Percentiles rank a stretch among this genome's conserved stretches.
Evolutionary conservation across 2,888 invertebrate species (phyloP).

Genomic region (Aspidapion aeneum): DNA sequence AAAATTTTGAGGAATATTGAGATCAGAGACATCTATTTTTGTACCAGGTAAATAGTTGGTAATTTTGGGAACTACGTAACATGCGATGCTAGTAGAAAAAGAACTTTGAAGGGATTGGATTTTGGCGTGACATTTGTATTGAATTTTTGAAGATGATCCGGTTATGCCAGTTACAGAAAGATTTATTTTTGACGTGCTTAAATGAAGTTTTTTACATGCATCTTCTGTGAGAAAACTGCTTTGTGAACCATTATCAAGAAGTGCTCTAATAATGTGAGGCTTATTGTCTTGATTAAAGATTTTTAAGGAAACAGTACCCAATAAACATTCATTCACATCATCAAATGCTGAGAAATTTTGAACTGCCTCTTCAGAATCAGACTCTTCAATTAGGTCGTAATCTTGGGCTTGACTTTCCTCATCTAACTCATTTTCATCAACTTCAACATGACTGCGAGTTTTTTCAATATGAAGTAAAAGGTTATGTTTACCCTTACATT

Average conservation of each 20-base stretch:
- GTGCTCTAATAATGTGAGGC: conserved; percentile 10
- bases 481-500: conserved; percentile 12
- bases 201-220: conserved; percentile 6
- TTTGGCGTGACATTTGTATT: conserved; percentile 7
- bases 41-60: background rate
- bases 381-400: too few species aligned
- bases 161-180: conserved; percentile 10
- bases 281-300: conserved; percentile 13
- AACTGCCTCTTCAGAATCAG: too few species aligned
- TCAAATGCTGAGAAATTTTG: too few species aligned
- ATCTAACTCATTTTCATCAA: too few species aligned
- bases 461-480: conserved; percentile 13
- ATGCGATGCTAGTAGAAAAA: conserved; percentile 5
- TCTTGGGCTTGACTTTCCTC: too few species aligned
- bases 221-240: conserved; percentile 11
- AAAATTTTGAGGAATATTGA: conserved; percentile 12
- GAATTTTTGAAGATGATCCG: conserved; percentile 6
- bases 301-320: conserved; percentile 10
- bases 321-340: too few species aligned
- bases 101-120: conserved; percentile 7
- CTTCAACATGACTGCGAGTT: too few species aligned
- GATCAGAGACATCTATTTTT: conserved; percentile 2
- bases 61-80: conserved; percentile 14
- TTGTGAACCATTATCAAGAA: conserved; percentile 12
- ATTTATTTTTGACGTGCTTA: conserved; percentile 4